These are phyloP conservation scores for Malurus splendens DNA, from an alignment of 2,797 vertebrate species.

Conservation along the genomic window DNA sequence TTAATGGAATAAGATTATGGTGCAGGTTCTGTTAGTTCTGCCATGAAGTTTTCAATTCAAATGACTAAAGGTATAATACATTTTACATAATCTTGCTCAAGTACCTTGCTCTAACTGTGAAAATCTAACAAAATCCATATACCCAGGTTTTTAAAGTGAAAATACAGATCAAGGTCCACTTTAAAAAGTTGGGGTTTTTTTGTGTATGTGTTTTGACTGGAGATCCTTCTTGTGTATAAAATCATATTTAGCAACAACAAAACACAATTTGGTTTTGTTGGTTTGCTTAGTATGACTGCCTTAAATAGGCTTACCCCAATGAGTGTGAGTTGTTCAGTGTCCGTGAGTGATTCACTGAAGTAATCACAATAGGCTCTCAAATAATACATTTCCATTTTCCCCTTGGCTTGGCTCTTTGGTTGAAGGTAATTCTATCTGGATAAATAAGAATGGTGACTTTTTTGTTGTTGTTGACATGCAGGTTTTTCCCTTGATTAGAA, in stretches of 20 bases:
- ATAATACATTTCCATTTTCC: background rate
- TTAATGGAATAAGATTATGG: background rate
- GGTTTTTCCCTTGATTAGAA: background rate
- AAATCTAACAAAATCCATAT: background rate
- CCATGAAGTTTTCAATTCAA: background rate
- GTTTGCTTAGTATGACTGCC: background rate
- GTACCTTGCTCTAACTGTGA: background rate
- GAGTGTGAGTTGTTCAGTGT: background rate
- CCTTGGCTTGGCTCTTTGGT: background rate
- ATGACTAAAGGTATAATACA: background rate
- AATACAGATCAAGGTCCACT: background rate
- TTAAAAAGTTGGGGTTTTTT: background rate
- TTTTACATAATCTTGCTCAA: background rate
- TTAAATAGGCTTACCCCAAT: background rate
- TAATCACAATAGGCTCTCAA: background rate
- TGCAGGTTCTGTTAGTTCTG: background rate
- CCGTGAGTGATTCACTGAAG: background rate
- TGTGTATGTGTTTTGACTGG: background rate
- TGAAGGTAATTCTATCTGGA: background rate
- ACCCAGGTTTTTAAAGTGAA: background rate
- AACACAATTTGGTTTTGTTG: accelerated
- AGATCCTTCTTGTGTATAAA: background rate
- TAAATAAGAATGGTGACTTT: background rate
- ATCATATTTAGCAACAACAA: background rate
- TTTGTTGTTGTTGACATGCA: background rate